Evolutionary conservation across 2,888 invertebrate species (phyloP).

Genomic region (Catotricha subobsoleta): DNA sequence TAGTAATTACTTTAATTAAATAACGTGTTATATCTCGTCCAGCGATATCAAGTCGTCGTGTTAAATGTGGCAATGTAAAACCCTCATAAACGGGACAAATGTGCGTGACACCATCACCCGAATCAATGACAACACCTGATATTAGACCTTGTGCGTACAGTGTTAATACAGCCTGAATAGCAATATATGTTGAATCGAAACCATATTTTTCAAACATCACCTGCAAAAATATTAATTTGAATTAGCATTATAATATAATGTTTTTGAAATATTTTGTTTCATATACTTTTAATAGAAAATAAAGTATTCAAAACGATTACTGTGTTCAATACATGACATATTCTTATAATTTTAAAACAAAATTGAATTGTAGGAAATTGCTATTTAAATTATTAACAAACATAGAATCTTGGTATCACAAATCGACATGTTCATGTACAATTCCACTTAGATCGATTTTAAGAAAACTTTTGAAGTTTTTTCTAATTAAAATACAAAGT

Average conservation of each 20-base stretch:
- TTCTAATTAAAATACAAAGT: no score
- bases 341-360: no score
- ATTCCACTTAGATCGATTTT: no score
- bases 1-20: conserved; percentile 63
- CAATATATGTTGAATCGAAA: conserved; percentile 85
- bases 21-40: conserved; percentile 96
- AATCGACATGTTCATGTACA: no score
- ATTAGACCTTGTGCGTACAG: conserved; percentile 91
- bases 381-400: no score
- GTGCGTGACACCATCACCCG: conserved; percentile 98
- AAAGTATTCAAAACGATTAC: no score
- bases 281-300: no score
- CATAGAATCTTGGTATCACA: no score
- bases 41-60: conserved; percentile 87
- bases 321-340: no score
- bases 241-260: not conserved
- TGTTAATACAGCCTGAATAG: conserved; percentile 91
- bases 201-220: conserved; percentile 96
- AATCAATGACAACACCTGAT: conserved; percentile 97
- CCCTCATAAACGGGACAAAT: conserved; percentile 99
- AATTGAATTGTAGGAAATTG: no score
- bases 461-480: no score
- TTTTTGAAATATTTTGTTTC: no score
- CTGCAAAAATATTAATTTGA: conserved; percentile 29
- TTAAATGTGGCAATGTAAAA: conserved; percentile 88